Conservation (phyloP, 1,140 invertebrate species). For the Trinorchestia longiramus region DNA sequence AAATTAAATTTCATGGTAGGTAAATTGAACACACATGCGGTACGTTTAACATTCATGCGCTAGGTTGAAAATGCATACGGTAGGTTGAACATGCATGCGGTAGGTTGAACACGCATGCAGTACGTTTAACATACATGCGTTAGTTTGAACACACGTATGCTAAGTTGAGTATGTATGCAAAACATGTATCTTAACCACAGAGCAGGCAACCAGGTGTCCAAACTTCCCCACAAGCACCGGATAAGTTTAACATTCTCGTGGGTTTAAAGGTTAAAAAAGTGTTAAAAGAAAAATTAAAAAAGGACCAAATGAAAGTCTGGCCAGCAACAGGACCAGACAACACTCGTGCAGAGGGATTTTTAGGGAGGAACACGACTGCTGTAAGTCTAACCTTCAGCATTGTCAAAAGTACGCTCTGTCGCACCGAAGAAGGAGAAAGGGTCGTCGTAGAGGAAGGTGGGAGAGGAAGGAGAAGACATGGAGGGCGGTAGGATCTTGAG, state of each 20-base stretch:
- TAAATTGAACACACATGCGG: too few relatives aligned
- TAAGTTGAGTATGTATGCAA: background rate
- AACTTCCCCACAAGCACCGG: background rate
- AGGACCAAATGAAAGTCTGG: background rate
- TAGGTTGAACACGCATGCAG: background rate
- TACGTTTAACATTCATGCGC: too few relatives aligned
- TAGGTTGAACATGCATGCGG: too few relatives aligned
- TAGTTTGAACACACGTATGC: too few relatives aligned
- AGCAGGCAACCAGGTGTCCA: background rate
- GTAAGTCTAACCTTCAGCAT: background rate
- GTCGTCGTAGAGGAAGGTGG: slow-evolving; percentile 18
- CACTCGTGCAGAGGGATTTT: too few relatives aligned
- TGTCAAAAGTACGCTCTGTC: background rate
- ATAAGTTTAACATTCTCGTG: background rate
- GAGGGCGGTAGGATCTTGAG: background rate
- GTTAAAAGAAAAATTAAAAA: background rate
- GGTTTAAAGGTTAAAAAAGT: background rate
- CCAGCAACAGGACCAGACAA: background rate
- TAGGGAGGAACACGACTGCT: background rate
- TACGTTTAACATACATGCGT: too few relatives aligned
- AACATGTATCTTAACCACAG: background rate
- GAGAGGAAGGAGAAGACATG: background rate
- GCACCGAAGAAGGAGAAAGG: slow-evolving; percentile 6
- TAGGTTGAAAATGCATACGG: too few relatives aligned
- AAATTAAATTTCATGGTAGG: too few relatives aligned